Conservation (phyloP, 2,113 vertebrate species). For the Nerophis lumbriciformis region DNA sequence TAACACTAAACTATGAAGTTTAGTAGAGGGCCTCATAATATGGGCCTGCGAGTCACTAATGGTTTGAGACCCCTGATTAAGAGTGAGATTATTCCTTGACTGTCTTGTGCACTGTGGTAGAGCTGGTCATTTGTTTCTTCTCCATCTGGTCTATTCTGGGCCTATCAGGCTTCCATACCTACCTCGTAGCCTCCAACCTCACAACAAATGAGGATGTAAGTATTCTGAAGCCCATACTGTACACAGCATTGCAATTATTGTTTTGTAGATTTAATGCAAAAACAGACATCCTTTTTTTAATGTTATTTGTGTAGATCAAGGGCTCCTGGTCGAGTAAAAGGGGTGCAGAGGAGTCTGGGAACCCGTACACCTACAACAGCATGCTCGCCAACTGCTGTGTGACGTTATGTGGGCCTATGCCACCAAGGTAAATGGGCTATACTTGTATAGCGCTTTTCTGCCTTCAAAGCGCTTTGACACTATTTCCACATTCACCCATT, state of each 20-base stretch:
- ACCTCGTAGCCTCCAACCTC: constrained; percentile 93
- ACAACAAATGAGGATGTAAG: constrained; percentile 97
- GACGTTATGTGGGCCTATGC: constrained; percentile 88
- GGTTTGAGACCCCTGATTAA: neutral
- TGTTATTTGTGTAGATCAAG: constrained; percentile 77
- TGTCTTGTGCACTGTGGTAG: constrained; percentile 76
- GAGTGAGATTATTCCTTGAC: constrained; percentile 73
- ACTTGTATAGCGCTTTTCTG: no score
- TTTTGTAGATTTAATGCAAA: neutral
- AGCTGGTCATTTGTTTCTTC: constrained; percentile 94
- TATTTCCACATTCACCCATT: no score
- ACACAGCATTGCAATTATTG: neutral
- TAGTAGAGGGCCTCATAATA: no score
- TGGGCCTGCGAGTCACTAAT: neutral
- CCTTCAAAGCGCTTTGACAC: no score
- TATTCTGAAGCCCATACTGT: constrained; percentile 11
- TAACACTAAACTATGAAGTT: no score
- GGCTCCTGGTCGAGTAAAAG: constrained; percentile 93
- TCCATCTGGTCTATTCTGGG: constrained; percentile 97
- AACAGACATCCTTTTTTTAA: neutral
- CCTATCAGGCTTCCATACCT: constrained; percentile 98
- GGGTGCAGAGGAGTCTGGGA: constrained; percentile 80
- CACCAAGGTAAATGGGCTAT: constrained; percentile 79
- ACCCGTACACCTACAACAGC: constrained; percentile 92
- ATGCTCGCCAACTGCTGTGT: constrained; percentile 91